A percentile compares a stretch with the other conserved stretches of the same genome.
Conservation (phyloP, 2,888 invertebrate genomes). For the Ichneumon xanthorius region DNA sequence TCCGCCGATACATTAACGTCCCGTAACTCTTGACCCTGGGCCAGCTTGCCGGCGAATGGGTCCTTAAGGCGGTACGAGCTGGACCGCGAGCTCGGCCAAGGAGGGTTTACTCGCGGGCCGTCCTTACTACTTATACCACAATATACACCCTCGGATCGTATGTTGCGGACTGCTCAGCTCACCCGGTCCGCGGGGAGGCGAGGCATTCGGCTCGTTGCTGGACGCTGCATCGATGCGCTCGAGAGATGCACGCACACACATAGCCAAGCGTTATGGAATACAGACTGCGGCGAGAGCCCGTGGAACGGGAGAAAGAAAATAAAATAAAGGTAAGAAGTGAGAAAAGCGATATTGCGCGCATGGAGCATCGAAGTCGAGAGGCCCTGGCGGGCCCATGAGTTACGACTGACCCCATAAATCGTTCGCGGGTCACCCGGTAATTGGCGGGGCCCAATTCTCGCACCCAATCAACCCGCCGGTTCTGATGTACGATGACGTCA, state of each 20-base stretch:
- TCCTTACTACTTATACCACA: constrained; percentile 12
- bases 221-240: constrained; percentile 11
- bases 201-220: constrained; percentile 12
- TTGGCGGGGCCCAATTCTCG: constrained; percentile 82
- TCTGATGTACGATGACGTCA: constrained; percentile 82
- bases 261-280: constrained; percentile 75
- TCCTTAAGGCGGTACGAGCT: constrained; percentile 1
- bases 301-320: constrained; percentile 61
- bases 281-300: constrained; percentile 48
- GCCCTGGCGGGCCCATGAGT: constrained; percentile 74
- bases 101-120: constrained; percentile 8
- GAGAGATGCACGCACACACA: constrained; percentile 37
- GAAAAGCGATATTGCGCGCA: constrained; percentile 45
- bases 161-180: constrained; percentile 3
- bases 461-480: constrained; percentile 80
- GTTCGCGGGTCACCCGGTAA: constrained; percentile 79
- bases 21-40: constrained; percentile 38
- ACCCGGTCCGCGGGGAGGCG: constrained; percentile 14
- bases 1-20: constrained; percentile 38
- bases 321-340: constrained; percentile 42
- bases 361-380: constrained; percentile 37
- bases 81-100: neutral
- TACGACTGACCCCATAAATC: constrained; percentile 83
- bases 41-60: constrained; percentile 6
- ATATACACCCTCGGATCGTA: constrained; percentile 4